Percentiles rank a stretch among this genome's conserved stretches.
Conservation (phyloP, 2,113 vertebrate species). For the Cervus canadensis region DNA sequence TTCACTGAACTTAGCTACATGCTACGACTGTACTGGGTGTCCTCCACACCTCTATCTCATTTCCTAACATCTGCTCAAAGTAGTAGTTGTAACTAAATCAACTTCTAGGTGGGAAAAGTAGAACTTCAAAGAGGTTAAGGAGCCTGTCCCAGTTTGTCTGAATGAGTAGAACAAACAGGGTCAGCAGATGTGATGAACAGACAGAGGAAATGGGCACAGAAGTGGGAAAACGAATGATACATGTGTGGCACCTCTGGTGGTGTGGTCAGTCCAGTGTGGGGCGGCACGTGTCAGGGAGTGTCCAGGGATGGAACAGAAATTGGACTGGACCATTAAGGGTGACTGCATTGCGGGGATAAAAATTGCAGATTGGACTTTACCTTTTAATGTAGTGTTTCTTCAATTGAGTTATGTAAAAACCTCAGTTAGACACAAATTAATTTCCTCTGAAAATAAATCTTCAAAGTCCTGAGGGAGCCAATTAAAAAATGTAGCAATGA, state of each 20-base stretch:
- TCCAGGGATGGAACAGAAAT: background rate
- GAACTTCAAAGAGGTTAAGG: background rate
- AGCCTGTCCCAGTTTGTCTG: background rate
- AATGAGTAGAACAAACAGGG: background rate
- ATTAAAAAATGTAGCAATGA: background rate
- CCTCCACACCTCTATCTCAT: background rate
- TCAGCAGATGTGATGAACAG: background rate
- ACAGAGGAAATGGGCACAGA: background rate
- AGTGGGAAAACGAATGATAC: background rate
- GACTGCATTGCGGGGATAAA: no score
- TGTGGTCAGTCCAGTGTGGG: background rate
- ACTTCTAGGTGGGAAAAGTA: background rate
- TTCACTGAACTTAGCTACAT: background rate
- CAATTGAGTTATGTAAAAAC: background rate
- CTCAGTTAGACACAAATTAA: background rate
- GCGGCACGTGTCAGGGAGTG: fast-evolving
- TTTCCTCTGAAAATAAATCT: background rate
- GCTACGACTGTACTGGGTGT: background rate
- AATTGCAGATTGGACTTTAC: background rate
- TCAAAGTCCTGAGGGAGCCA: background rate
- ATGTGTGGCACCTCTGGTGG: background rate
- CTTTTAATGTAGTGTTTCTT: background rate
- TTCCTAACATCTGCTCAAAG: background rate
- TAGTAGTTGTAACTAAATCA: background rate
- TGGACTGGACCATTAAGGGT: background rate